Conservation (phyloP, 2,888 invertebrate genomes). For the Hirtodrosophila duncani region DNA sequence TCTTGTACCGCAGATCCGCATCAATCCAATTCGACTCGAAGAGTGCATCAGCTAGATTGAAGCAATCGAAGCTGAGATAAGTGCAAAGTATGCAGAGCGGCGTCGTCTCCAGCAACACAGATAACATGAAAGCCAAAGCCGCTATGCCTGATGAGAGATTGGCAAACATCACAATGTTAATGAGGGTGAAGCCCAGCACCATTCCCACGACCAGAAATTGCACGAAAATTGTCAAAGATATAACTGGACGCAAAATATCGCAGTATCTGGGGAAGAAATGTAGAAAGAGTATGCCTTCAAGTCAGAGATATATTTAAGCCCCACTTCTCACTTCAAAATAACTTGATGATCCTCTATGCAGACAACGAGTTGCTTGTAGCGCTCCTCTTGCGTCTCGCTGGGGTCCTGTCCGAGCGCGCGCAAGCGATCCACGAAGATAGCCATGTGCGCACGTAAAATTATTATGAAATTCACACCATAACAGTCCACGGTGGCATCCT, state of each 20-base stretch:
- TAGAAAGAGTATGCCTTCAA: background rate
- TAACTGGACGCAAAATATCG: constrained; percentile 53
- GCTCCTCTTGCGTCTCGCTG: constrained; percentile 28
- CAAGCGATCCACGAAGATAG: constrained; percentile 50
- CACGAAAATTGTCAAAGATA: constrained; percentile 63
- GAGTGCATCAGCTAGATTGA: constrained; percentile 49
- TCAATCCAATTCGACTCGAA: constrained; percentile 67
- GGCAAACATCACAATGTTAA: constrained; percentile 58
- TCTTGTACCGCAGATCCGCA: constrained; percentile 47
- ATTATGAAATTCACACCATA: constrained; percentile 59
- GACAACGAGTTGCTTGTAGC: constrained; percentile 41
- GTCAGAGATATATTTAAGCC: background rate
- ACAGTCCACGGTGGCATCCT: constrained; percentile 56
- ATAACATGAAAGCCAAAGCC: constrained; percentile 42
- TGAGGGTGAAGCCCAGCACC: constrained; percentile 51
- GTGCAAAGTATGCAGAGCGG: constrained; percentile 66
- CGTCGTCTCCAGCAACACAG: constrained; percentile 57
- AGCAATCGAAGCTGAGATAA: constrained; percentile 52
- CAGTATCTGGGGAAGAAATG: constrained; percentile 38
- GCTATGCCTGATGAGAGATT: constrained; percentile 47
- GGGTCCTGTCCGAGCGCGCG: constrained; percentile 42
- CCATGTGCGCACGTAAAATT: constrained; percentile 55
- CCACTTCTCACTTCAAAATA: constrained; percentile 50
- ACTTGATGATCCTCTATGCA: constrained; percentile 62
- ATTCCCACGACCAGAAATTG: constrained; percentile 62